A percentile compares a stretch with the other conserved stretches of the same genome.
Evolutionary conservation across 2,797 vertebrate genomes (phyloP).

Genomic region (Spinus olivaceus): DNA sequence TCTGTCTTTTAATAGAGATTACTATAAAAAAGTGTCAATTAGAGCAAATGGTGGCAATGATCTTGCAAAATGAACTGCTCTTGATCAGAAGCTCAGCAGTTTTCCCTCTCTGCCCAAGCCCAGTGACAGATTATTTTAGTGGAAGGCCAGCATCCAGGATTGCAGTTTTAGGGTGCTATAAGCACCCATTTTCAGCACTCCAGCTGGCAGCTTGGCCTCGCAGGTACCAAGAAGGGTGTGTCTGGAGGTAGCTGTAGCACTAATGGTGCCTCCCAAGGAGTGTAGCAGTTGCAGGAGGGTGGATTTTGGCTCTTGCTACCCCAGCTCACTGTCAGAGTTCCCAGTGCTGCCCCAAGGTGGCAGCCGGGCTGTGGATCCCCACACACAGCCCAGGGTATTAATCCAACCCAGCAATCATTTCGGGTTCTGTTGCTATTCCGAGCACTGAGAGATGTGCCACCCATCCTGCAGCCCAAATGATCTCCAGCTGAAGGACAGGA

Average conservation of each 20-base stretch:
- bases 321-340: not conserved
- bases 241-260: not conserved
- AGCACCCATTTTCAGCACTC: not conserved
- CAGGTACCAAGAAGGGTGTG: fast-evolving
- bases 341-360: not conserved
- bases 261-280: not conserved
- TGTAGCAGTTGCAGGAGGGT: not conserved
- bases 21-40: not conserved
- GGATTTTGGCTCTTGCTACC: not conserved
- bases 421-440: not conserved
- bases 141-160: not conserved
- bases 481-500: not conserved
- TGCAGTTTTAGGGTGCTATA: not conserved
- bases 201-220: fast-evolving
- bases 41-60: not conserved
- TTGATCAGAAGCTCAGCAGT: not conserved
- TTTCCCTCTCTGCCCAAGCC: not conserved
- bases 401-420: not conserved
- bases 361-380: not conserved
- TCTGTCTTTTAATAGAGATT: not conserved
- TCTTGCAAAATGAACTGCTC: not conserved
- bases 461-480: not conserved
- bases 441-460: not conserved
- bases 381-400: not conserved
- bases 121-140: not conserved